These are phyloP conservation scores for Artibeus jamaicensis DNA, from an alignment of 2,797 vertebrate species.

Conservation along the genomic window DNA sequence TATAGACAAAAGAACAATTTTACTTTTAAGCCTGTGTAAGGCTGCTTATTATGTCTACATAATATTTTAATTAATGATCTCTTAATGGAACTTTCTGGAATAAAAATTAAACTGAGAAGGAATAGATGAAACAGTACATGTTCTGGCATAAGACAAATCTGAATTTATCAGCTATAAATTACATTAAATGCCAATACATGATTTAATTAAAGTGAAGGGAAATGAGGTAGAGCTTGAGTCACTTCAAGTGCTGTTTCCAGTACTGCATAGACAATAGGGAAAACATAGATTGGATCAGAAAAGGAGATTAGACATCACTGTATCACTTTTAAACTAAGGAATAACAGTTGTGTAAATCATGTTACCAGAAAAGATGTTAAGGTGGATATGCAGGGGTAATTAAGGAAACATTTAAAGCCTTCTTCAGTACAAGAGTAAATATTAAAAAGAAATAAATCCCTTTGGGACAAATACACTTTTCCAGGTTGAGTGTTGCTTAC, in stretches of 20 bases:
- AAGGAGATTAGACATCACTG: conserved; percentile 28
- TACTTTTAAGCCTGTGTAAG: neutral
- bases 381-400: conserved; percentile 53
- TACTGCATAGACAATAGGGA: neutral
- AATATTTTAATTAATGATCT: conserved; percentile 13
- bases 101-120: conserved; percentile 20
- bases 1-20: neutral
- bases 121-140: neutral
- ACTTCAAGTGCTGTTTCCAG: conserved; percentile 32
- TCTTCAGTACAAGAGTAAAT: conserved; percentile 57
- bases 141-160: conserved; percentile 40
- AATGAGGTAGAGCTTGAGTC: conserved; percentile 30
- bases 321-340: conserved; percentile 56
- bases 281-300: conserved; percentile 65
- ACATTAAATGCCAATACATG: conserved; percentile 48
- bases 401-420: conserved; percentile 72
- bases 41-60: neutral
- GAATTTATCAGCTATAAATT: conserved; percentile 58
- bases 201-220: conserved; percentile 70
- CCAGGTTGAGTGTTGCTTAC: conserved; percentile 29
- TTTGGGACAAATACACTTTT: conserved; percentile 18
- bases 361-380: conserved; percentile 67
- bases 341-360: conserved; percentile 58
- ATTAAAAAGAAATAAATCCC: conserved; percentile 65
- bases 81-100: conserved; percentile 1